phyloP scores from a whole-genome alignment of 2,113 vertebrate species.

The Oncorhynchus tshawytscha region DNA sequence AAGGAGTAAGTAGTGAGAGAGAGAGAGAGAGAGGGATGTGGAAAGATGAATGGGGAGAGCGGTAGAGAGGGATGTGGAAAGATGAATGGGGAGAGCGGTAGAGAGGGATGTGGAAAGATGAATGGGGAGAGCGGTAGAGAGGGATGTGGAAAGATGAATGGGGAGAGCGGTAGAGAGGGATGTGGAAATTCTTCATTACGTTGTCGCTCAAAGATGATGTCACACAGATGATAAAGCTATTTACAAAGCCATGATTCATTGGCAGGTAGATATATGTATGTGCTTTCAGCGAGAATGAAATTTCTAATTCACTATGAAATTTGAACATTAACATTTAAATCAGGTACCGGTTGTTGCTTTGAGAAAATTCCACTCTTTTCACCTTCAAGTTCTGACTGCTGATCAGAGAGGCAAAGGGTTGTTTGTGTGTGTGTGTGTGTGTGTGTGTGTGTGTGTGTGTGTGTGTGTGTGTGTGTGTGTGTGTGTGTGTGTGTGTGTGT shows the following conservation, averaged over 20 bases:
- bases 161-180: not conserved
- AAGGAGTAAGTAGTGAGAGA: not conserved
- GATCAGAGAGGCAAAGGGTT: too few relatives aligned
- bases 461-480: not conserved
- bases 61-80: too few relatives aligned
- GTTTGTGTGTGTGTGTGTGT: too few relatives aligned
- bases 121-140: not conserved
- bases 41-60: too few relatives aligned
- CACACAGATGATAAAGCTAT: not conserved
- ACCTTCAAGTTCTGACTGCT: too few relatives aligned
- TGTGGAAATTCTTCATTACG: not conserved
- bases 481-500: slow-evolving; percentile 2
- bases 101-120: too few relatives aligned
- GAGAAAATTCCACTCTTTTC: too few relatives aligned
- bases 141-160: not conserved
- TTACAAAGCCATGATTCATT: not conserved
- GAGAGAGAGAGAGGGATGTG: not conserved
- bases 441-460: not conserved
- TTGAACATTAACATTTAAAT: too few relatives aligned
- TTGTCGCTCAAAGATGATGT: slow-evolving; percentile 1
- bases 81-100: too few relatives aligned
- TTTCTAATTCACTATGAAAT: not conserved
- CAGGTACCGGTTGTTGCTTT: too few relatives aligned
- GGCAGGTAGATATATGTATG: not conserved
- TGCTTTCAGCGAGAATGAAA: not conserved